phyloP scores from a whole-genome alignment of 1,140 invertebrate genomes.

The Halyomorpha halys region DNA sequence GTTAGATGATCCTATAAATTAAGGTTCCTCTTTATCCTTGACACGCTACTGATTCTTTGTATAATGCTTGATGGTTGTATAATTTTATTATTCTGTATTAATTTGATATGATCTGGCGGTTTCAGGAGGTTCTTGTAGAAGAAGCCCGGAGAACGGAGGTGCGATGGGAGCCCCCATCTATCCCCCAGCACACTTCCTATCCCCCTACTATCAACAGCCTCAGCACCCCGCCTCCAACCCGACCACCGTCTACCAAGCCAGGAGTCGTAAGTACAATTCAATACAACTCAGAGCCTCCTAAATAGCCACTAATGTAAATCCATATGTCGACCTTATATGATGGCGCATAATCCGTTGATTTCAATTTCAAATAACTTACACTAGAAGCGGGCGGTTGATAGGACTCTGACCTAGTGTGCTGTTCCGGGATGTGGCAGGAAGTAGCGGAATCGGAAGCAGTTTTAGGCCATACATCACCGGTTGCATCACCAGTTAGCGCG shows the following conservation, averaged over 20 bases:
- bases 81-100: not conserved
- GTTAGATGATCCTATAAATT: too few relatives aligned
- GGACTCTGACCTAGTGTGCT: not conserved
- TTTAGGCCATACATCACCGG: not conserved
- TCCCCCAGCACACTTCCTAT: slow-evolving; percentile 30
- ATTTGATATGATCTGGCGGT: not conserved
- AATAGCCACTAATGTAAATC: too few relatives aligned
- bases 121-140: slow-evolving; percentile 26
- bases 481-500: not conserved
- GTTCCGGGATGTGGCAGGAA: not conserved
- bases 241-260: slow-evolving; percentile 22
- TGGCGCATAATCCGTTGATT: too few relatives aligned
- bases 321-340: too few relatives aligned
- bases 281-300: too few relatives aligned
- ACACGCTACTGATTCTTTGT: not conserved
- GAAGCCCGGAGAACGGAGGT: slow-evolving; percentile 28
- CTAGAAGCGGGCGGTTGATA: too few relatives aligned
- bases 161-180: slow-evolving; percentile 22
- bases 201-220: slow-evolving; percentile 29
- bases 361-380: too few relatives aligned
- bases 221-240: slow-evolving; percentile 15
- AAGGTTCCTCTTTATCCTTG: not conserved
- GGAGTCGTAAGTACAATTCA: slow-evolving; percentile 21
- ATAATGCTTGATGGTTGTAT: not conserved
- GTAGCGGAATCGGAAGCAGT: too few relatives aligned